Evolutionary conservation across 2,797 vertebrate species (phyloP).

Genomic region (Hippocampus kuda): DNA sequence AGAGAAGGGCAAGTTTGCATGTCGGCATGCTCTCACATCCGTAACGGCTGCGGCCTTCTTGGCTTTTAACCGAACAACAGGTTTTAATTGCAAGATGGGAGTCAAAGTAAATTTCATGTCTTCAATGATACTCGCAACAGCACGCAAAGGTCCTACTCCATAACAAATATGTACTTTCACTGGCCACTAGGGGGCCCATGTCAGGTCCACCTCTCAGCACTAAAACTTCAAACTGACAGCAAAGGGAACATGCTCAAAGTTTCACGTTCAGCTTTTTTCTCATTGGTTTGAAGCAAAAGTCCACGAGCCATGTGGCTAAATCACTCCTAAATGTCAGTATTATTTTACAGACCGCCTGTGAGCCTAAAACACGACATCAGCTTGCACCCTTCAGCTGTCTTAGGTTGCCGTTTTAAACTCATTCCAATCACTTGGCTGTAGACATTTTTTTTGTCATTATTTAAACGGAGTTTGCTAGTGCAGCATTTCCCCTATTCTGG

Average conservation of each 20-base stretch:
- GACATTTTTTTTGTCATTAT: not conserved
- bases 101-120: not conserved
- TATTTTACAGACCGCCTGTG: not conserved
- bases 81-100: not conserved
- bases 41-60: conserved; percentile 57
- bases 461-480: not conserved
- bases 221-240: not conserved
- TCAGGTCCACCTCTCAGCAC: not conserved
- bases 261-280: not conserved
- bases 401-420: not conserved
- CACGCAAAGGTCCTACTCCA: not conserved
- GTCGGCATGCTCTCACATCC: conserved; percentile 82
- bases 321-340: not conserved
- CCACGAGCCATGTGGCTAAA: not conserved
- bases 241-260: not conserved
- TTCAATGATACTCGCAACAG: not conserved
- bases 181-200: not conserved
- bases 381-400: not conserved
- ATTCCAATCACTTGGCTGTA: not conserved
- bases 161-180: not conserved
- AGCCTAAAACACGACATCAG: not conserved
- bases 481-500: not conserved
- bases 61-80: conserved; percentile 9
- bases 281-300: not conserved
- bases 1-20: conserved; percentile 75